Evolutionary conservation across 2,888 invertebrate species (phyloP).

Genomic region (Plemyria rubiginata): DNA sequence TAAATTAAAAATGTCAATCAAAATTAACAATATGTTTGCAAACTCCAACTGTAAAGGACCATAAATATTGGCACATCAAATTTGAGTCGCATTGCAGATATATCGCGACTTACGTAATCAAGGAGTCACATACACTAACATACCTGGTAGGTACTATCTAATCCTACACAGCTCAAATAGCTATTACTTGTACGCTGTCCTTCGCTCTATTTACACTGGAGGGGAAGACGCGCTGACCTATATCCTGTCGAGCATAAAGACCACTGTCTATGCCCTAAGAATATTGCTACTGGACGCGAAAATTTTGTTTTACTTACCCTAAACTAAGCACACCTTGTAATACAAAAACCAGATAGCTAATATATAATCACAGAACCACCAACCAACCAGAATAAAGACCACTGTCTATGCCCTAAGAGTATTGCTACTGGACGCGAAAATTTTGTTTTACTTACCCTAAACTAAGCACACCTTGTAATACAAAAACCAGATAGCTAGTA

Average conservation of each 20-base stretch:
- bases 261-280: constrained; percentile 55
- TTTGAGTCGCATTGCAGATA: not conserved
- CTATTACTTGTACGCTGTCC: constrained; percentile 42
- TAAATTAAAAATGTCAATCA: no score
- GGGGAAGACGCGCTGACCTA: constrained; percentile 75
- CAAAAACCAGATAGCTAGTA: no score
- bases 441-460: no score
- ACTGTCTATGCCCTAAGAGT: constrained; percentile 53
- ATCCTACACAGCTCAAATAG: constrained; percentile 36
- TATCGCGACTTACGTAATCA: not conserved
- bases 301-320: not conserved
- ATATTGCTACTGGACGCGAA: constrained; percentile 37
- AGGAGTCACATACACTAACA: constrained; percentile 2
- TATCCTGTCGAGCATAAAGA: constrained; percentile 70
- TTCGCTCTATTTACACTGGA: constrained; percentile 61
- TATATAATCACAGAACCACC: no score
- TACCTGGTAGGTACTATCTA: constrained; percentile 2
- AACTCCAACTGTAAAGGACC: no score
- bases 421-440: constrained; percentile 38
- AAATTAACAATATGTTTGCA: no score
- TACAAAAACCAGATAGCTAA: no score
- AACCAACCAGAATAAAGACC: constrained; percentile 71
- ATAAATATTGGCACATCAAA: not conserved
- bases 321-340: no score
- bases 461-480: no score